phyloP scores from a whole-genome alignment of 2,113 vertebrate species.

The Heterochromis multidens region DNA sequence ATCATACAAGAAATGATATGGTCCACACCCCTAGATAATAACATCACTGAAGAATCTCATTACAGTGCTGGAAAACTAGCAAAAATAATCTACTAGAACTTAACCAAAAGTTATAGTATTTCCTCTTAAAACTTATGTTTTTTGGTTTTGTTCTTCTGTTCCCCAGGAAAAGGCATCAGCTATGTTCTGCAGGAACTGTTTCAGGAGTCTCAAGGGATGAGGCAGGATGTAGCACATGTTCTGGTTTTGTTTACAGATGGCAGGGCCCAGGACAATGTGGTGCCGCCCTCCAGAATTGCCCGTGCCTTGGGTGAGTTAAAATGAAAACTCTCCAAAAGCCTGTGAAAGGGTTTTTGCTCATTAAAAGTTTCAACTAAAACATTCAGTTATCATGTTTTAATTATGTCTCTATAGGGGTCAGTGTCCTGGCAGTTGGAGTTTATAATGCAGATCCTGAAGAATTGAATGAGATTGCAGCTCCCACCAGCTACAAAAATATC shows the following conservation, averaged over 20 bases:
- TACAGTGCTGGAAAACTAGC: background rate
- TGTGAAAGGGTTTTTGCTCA: background rate
- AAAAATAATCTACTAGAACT: background rate
- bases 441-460: conserved; percentile 80
- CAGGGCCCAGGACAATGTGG: conserved; percentile 84
- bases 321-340: background rate
- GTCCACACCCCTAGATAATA: background rate
- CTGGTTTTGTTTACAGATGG: conserved; percentile 87
- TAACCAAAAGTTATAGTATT: background rate
- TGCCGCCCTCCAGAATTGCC: conserved; percentile 79
- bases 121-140: background rate
- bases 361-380: background rate
- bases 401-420: conserved; percentile 76
- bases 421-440: conserved; percentile 81
- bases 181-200: conserved; percentile 84
- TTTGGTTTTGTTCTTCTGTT: background rate
- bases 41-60: background rate
- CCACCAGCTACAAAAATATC: conserved; percentile 76
- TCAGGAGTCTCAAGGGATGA: conserved; percentile 83
- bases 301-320: conserved; percentile 76
- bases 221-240: conserved; percentile 74
- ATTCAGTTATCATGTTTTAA: background rate
- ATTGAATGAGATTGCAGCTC: conserved; percentile 76
- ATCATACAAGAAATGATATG: background rate
- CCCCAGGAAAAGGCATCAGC: conserved; percentile 80